Percentiles rank a stretch among this genome's conserved stretches.
phyloP scores from a whole-genome alignment of 2,888 invertebrate genomes.

The Laothoe populi region DNA sequence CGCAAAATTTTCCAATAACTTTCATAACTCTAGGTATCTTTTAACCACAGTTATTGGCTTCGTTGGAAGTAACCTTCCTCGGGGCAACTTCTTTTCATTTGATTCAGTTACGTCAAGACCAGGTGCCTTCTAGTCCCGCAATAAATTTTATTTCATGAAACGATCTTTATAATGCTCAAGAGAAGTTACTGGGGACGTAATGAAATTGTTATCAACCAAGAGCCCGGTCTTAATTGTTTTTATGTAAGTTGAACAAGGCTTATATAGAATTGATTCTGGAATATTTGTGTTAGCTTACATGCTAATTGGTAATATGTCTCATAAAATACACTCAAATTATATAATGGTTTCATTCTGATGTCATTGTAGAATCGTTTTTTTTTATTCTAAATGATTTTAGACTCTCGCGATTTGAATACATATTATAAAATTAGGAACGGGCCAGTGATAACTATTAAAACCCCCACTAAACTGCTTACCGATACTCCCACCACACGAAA shows the following conservation, averaged over 20 bases:
- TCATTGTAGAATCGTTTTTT: too few species aligned
- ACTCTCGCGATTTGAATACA: too few species aligned
- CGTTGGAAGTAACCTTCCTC: not conserved
- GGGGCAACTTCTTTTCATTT: not conserved
- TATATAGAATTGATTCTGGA: not conserved
- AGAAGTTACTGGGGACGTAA: constrained; percentile 23
- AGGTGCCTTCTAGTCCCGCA: not conserved
- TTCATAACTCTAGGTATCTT: constrained; percentile 21
- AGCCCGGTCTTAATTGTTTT: constrained; percentile 19
- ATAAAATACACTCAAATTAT: too few species aligned
- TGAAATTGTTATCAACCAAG: constrained; percentile 19
- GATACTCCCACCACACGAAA: too few species aligned
- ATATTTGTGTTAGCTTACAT: not conserved
- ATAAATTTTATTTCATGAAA: constrained; percentile 13
- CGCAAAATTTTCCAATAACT: constrained; percentile 17
- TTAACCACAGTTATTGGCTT: constrained; percentile 25
- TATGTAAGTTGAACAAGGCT: not conserved
- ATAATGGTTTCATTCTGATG: too few species aligned
- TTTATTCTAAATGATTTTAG: too few species aligned
- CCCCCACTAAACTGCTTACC: too few species aligned
- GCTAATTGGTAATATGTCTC: too few species aligned
- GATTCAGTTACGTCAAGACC: constrained; percentile 18
- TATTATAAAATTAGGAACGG: too few species aligned
- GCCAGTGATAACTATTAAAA: too few species aligned
- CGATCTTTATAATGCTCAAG: constrained; percentile 22